Conservation (phyloP, 2,797 vertebrate species). For the Schizothorax lantsangensis region DNA sequence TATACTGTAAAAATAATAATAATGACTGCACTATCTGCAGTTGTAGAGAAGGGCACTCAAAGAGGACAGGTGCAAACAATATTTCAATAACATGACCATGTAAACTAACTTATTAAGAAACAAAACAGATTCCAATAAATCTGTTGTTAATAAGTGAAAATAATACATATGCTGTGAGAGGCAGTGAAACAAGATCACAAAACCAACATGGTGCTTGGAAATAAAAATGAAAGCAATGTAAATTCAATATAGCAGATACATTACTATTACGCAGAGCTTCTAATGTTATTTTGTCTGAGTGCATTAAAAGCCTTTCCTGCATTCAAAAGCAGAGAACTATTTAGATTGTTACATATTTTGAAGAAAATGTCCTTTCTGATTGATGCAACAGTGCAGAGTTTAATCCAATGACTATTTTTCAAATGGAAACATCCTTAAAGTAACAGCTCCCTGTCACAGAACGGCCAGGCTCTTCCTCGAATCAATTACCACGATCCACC, state of each 20-base stretch:
- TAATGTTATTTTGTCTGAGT: not conserved
- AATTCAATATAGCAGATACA: conserved; percentile 4
- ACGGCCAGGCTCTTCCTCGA: too few relatives aligned
- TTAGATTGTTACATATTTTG: not conserved
- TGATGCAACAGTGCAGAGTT: not conserved
- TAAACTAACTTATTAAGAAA: not conserved
- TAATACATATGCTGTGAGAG: not conserved
- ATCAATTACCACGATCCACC: too few relatives aligned
- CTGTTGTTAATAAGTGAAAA: not conserved
- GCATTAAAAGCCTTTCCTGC: not conserved
- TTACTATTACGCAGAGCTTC: not conserved
- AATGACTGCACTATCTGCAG: not conserved
- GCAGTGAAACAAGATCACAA: not conserved
- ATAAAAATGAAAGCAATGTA: conserved; percentile 3
- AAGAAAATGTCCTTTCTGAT: not conserved
- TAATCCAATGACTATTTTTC: conserved; percentile 7
- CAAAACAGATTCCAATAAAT: not conserved
- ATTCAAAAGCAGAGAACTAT: not conserved
- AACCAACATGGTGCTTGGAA: not conserved
- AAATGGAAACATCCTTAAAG: not conserved
- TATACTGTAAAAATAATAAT: not conserved
- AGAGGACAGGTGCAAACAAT: not conserved
- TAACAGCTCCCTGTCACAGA: too few relatives aligned
- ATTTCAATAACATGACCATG: not conserved
- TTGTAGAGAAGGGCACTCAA: not conserved